Percentiles rank a stretch among this genome's conserved stretches.
Conservation (phyloP, 2,888 invertebrate genomes). For the Erebia palarica region DNA sequence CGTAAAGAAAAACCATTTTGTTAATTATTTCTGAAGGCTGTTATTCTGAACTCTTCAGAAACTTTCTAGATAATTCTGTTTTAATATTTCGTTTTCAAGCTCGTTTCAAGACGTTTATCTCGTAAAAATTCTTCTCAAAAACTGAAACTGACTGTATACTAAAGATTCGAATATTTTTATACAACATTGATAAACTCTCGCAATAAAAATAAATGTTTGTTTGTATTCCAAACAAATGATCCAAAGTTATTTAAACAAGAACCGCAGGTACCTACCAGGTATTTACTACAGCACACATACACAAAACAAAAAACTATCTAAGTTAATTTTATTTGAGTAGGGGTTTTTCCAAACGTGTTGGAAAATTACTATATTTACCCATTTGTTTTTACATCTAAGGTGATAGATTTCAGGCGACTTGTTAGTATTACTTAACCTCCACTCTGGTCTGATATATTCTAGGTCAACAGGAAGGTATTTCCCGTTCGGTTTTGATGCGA, state of each 20-base stretch:
- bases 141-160: background rate
- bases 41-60: background rate
- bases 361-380: too few species aligned
- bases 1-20: slow-evolving; percentile 15
- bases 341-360: too few species aligned
- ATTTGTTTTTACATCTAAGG: too few species aligned
- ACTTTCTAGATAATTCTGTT: background rate
- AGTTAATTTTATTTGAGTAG: too few species aligned
- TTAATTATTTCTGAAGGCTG: background rate
- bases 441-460: too few species aligned
- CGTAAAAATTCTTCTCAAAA: background rate
- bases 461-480: too few species aligned
- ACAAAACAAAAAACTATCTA: too few species aligned
- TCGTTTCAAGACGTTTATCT: background rate
- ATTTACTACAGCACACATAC: background rate
- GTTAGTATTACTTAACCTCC: too few species aligned
- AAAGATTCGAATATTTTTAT: background rate
- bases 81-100: too few species aligned
- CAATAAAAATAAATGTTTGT: background rate
- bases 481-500: too few species aligned
- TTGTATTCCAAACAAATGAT: background rate
- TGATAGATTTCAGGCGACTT: too few species aligned
- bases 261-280: background rate
- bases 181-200: too few species aligned
- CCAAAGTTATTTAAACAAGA: background rate